Percentiles rank a stretch among this genome's conserved stretches.
phyloP scores from a whole-genome alignment of 2,797 vertebrate genomes.

The Molossus molossus region DNA sequence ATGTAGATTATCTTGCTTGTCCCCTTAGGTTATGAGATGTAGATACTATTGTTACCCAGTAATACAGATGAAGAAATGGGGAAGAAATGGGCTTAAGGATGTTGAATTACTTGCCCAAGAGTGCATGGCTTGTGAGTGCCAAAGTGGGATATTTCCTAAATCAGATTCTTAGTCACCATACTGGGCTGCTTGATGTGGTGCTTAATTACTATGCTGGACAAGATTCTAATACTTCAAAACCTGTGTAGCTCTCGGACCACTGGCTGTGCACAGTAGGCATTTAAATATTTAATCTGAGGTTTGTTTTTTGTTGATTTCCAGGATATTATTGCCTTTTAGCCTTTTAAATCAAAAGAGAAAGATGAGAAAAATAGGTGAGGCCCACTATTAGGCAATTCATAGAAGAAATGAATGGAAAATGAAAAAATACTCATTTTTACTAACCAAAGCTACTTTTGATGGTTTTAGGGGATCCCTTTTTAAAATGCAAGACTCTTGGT shows the following conservation, averaged over 20 bases:
- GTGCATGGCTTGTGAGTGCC: conserved; percentile 12
- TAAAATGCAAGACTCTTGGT: conserved; percentile 57
- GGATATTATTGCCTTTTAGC: conserved; percentile 65
- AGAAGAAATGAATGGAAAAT: conserved; percentile 63
- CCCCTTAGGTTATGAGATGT: conserved; percentile 35
- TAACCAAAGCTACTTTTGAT: conserved; percentile 32
- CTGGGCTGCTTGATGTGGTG: conserved; percentile 9
- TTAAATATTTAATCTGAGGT: conserved; percentile 79
- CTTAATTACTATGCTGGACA: conserved; percentile 72
- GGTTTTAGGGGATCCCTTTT: conserved; percentile 47
- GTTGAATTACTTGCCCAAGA: conserved; percentile 30
- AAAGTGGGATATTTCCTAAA: conserved; percentile 63
- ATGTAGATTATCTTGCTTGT: not conserved
- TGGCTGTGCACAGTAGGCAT: conserved; percentile 70
- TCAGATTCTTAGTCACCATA: conserved; percentile 64
- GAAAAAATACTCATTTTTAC: conserved; percentile 58
- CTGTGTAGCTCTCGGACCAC: conserved; percentile 59
- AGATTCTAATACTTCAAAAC: conserved; percentile 72
- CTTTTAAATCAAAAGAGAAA: conserved; percentile 58
- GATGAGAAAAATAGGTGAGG: conserved; percentile 53
- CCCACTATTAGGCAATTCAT: conserved; percentile 55
- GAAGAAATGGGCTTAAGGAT: conserved; percentile 41
- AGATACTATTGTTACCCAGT: conserved; percentile 15
- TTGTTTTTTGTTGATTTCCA: conserved; percentile 71
- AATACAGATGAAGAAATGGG: conserved; percentile 34